A percentile compares a stretch with the other conserved stretches of the same genome.
Evolutionary conservation across 1,140 invertebrate species (phyloP).

Genomic region (Dreissena rostriformis): DNA sequence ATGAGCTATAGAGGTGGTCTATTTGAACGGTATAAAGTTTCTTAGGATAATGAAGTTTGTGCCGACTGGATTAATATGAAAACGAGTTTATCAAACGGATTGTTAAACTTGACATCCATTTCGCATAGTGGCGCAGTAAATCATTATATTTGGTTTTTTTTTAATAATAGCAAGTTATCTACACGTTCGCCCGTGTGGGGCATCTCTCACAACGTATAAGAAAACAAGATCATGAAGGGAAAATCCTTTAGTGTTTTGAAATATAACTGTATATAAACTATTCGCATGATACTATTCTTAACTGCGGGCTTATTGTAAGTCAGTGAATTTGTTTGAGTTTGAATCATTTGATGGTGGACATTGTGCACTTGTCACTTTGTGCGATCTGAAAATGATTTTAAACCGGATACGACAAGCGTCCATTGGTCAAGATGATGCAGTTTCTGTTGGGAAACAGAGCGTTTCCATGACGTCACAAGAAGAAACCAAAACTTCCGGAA

Average conservation of each 20-base stretch:
- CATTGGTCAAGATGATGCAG: background rate
- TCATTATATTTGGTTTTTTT: background rate
- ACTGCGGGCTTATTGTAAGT: background rate
- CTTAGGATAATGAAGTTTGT: too few species aligned
- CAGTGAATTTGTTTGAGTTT: background rate
- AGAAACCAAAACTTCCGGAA: background rate
- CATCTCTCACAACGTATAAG: background rate
- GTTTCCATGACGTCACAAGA: slow-evolving; percentile 23
- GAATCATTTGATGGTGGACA: background rate
- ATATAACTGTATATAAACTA: too few species aligned
- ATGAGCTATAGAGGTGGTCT: too few species aligned
- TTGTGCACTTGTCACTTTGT: background rate
- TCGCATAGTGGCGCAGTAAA: background rate
- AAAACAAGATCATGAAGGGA: background rate
- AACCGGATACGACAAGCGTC: slow-evolving; percentile 37
- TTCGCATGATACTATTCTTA: background rate
- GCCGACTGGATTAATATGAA: background rate
- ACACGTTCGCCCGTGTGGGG: background rate
- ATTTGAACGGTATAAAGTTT: too few species aligned
- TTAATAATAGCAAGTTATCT: background rate
- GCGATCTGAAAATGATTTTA: slow-evolving; percentile 14
- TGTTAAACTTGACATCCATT: background rate
- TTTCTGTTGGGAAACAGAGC: background rate
- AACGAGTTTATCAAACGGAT: slow-evolving; percentile 4
- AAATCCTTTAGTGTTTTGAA: too few species aligned